A percentile compares a stretch with the other conserved stretches of the same genome.
phyloP scores from a whole-genome alignment of 2,113 vertebrate species.

The Trochalopteron elliotii region DNA sequence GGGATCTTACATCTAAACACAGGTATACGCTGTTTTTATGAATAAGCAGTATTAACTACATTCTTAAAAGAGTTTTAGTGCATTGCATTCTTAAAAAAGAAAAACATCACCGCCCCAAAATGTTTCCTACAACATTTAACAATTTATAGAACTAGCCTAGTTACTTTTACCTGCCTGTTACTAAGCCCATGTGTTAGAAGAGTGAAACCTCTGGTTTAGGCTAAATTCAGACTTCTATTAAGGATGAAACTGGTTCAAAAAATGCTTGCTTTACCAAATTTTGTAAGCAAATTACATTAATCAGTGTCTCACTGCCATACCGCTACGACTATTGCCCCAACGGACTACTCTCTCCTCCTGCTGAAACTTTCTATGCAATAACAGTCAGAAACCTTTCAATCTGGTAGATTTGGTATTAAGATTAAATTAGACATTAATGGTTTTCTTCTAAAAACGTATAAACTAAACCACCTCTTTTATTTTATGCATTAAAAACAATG shows the following conservation, averaged over 20 bases:
- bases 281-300: conserved; percentile 30
- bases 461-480: conserved; percentile 82
- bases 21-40: conserved; percentile 77
- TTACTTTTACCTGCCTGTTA: conserved; percentile 72
- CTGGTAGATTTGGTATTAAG: conserved; percentile 79
- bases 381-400: conserved; percentile 73
- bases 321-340: conserved; percentile 13
- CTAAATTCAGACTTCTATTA: conserved; percentile 8
- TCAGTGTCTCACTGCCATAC: conserved; percentile 57
- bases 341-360: conserved; percentile 39
- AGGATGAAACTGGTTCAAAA: conserved; percentile 25
- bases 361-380: conserved; percentile 67
- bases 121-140: conserved; percentile 73
- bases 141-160: conserved; percentile 73
- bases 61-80: conserved; percentile 90
- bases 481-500: conserved; percentile 85
- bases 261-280: conserved; percentile 35
- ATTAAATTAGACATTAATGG: conserved; percentile 81
- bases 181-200: conserved; percentile 57
- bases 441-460: conserved; percentile 73
- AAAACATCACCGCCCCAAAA: conserved; percentile 67
- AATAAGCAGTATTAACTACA: conserved; percentile 87
- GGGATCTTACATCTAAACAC: conserved; percentile 79
- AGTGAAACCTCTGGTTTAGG: conserved; percentile 53
- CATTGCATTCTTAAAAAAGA: conserved; percentile 83